Evolutionary conservation across 2,113 vertebrate genomes (phyloP).

Genomic region (Fulmarus glacialis): DNA sequence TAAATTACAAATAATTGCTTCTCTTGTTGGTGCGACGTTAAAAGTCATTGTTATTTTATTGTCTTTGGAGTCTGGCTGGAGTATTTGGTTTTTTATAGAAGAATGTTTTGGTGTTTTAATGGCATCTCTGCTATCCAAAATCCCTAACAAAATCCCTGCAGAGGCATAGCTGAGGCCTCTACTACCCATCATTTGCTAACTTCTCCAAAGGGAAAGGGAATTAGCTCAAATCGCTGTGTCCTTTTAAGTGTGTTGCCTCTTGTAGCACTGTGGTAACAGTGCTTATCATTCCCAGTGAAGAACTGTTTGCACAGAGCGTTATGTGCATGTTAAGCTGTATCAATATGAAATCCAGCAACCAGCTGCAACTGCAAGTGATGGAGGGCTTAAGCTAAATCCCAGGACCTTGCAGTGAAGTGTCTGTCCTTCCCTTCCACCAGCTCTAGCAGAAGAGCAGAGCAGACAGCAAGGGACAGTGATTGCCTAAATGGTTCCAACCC

Average conservation of each 20-base stretch:
- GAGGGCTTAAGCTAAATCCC: neutral
- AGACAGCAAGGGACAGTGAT: neutral
- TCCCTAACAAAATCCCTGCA: neutral
- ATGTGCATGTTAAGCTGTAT: neutral
- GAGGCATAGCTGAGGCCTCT: neutral
- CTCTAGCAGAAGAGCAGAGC: neutral
- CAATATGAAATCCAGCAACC: neutral
- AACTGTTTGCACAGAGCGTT: neutral
- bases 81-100: neutral
- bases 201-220: neutral
- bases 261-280: neutral
- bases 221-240: neutral
- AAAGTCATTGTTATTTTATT: neutral
- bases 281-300: neutral
- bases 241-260: neutral
- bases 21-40: neutral
- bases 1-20: constrained; percentile 65
- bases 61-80: neutral
- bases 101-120: neutral
- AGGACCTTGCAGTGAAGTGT: neutral
- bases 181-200: neutral
- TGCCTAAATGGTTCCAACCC: neutral
- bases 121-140: neutral
- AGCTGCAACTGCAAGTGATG: neutral
- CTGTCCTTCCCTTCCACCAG: neutral